Base-by-base conservation (phyloP, 2,113 vertebrate genomes). In the Perca flavescens region DNA sequence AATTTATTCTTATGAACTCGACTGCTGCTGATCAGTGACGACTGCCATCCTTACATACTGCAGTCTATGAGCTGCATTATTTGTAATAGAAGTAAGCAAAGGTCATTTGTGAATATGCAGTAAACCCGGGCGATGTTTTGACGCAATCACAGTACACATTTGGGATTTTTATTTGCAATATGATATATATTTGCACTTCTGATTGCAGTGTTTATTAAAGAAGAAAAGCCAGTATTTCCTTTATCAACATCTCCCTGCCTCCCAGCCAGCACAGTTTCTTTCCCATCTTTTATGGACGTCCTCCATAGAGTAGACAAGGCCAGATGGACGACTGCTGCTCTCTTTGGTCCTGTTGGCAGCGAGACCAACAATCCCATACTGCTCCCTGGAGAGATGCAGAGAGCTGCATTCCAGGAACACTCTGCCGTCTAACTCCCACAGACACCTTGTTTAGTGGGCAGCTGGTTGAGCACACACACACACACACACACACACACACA, bases 271-370 rank as follows among this genome's bases (percentile, higher is more conserved):
- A 87, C 89, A 92, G 80, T 91, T 88, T 92, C 80, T 87, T 86
- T 85, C 74, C 90, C 80, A 86, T 91, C 77, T 78, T 74, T 83
- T 22, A 58, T 86, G 81, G 82, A 82, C 46, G 40, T 87, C 86
- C 79, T 89, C 83, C 88, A 79, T 79, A 71, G 68, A 88, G 81
- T 43, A 89, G 86, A 88, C 49, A 10, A 76, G 84, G 73, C 92
- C 93, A 94, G 93, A 93, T 93, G 93, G 92, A 91, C 60, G 83
- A 71, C 82, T 86, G 91, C 87, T 93, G 88, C 88, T 93, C 89
- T 90, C 90, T 92, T 92, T 91, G 86, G 88, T 89, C 89, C 78
- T 63, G 75, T 40, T 93, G 93, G 90, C 93, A 90, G 78, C 14
- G 12, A 75, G 50, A 86, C 67, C 84, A 82, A 73, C 87, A 82